Percentiles rank a stretch among this genome's conserved stretches.
These are phyloP conservation scores for Sesia bembeciformis DNA, from an alignment of 2,888 invertebrate genomes.

Conservation along the genomic window DNA sequence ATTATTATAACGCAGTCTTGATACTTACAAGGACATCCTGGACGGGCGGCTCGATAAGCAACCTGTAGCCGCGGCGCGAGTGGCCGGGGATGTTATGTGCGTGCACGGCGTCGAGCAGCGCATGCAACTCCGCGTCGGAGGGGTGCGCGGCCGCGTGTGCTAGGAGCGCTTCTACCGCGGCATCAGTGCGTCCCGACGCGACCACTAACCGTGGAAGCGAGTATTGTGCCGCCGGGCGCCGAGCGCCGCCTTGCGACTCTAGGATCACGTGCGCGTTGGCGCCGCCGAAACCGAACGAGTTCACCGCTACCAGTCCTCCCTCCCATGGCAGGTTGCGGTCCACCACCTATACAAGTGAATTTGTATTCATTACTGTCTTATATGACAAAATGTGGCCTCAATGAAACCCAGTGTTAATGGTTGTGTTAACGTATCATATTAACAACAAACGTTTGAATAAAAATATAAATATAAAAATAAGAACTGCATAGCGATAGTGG, in stretches of 20 bases:
- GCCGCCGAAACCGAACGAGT: constrained; percentile 99
- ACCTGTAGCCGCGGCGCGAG: constrained; percentile 85
- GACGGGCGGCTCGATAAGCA: constrained; percentile 75
- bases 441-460: background rate
- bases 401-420: too few relatives aligned
- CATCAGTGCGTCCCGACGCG: constrained; percentile 90
- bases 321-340: constrained; percentile 87
- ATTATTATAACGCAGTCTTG: too few relatives aligned
- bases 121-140: constrained; percentile 83
- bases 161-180: constrained; percentile 80
- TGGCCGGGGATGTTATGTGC: constrained; percentile 82
- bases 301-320: constrained; percentile 93
- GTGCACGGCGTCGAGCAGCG: constrained; percentile 84
- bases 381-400: too few relatives aligned
- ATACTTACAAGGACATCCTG: constrained; percentile 27
- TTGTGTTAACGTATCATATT: too few relatives aligned
- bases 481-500: background rate
- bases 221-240: constrained; percentile 67
- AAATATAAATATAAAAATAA: too few relatives aligned
- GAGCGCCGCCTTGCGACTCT: constrained; percentile 79
- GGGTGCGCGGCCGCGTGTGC: constrained; percentile 74
- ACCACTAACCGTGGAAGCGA: constrained; percentile 79
- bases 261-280: constrained; percentile 95
- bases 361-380: constrained; percentile 73
- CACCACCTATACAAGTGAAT: constrained; percentile 79